Conservation (phyloP, 2,888 invertebrate species). For the Nomada fabriciana region DNA sequence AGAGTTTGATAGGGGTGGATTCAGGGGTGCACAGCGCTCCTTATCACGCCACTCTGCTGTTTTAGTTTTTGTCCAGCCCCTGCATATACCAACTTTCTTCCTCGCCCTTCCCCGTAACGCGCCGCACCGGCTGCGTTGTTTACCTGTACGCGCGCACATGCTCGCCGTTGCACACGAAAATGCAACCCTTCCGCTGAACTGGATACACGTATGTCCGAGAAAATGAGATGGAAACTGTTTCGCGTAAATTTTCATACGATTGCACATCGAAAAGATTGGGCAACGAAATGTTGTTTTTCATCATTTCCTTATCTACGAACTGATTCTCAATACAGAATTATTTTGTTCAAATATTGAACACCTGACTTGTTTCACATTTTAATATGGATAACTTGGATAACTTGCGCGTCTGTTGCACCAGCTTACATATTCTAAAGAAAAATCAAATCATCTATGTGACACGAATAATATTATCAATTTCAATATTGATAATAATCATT, state of each 20-base stretch:
- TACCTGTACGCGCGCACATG: constrained; percentile 13
- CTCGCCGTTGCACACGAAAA: constrained; percentile 13
- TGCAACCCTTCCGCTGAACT: constrained; percentile 21
- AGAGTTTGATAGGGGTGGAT: constrained; percentile 64
- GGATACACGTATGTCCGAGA: constrained; percentile 8
- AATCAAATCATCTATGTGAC: too few relatives aligned
- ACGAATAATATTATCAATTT: too few relatives aligned
- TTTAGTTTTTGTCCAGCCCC: constrained; percentile 62
- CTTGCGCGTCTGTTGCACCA: too few relatives aligned
- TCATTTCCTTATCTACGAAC: too few relatives aligned
- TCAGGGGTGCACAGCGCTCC: constrained; percentile 53
- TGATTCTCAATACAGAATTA: too few relatives aligned
- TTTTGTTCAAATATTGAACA: too few relatives aligned
- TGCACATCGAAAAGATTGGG: constrained; percentile 12
- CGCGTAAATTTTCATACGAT: constrained; percentile 35
- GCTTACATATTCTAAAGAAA: too few relatives aligned
- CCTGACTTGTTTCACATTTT: too few relatives aligned
- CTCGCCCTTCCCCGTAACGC: constrained; percentile 7
- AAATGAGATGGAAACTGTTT: constrained; percentile 54
- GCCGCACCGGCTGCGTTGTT: constrained; percentile 15
- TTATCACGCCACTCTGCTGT: constrained; percentile 64
- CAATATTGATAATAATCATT: too few relatives aligned
- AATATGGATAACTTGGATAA: too few relatives aligned
- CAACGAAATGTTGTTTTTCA: too few relatives aligned
- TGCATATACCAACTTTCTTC: constrained; percentile 64